phyloP scores from a whole-genome alignment of 1,140 invertebrate species.

The Heliconius melpomene region DNA sequence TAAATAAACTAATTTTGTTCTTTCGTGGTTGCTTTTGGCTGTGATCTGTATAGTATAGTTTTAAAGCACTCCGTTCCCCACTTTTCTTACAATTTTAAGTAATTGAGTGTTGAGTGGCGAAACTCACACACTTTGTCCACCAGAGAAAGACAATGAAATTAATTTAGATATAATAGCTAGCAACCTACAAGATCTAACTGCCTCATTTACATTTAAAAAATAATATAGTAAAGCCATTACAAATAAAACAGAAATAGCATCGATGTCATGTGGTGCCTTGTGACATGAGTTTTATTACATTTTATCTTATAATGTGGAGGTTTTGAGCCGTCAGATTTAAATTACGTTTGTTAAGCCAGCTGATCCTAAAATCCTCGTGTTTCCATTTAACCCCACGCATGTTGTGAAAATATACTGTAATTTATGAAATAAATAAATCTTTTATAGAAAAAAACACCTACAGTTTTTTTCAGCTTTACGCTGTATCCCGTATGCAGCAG shows the following conservation, averaged over 20 bases:
- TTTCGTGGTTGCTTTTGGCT: not conserved
- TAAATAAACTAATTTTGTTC: not conserved
- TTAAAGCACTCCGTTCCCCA: too few relatives aligned
- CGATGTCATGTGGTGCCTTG: not conserved
- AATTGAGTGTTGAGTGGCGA: too few relatives aligned
- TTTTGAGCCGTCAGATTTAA: conserved; percentile 29
- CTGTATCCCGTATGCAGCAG: too few relatives aligned
- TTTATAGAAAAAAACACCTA: not conserved
- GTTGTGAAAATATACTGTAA: conserved; percentile 11
- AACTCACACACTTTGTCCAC: too few relatives aligned
- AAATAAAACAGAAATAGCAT: not conserved
- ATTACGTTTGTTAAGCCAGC: conserved; percentile 58
- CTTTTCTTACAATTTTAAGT: too few relatives aligned
- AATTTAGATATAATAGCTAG: too few relatives aligned
- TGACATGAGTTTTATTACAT: conserved; percentile 1
- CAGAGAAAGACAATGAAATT: too few relatives aligned
- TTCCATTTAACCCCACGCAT: conserved; percentile 40
- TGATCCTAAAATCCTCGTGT: conserved; percentile 58
- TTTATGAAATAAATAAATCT: conserved; percentile 18
- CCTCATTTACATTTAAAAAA: not conserved
- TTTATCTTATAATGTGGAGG: conserved; percentile 13
- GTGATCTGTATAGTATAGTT: too few relatives aligned
- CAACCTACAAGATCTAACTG: too few relatives aligned
- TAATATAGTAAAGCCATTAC: not conserved
- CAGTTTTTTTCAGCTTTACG: too few relatives aligned